Base-by-base conservation (phyloP, 2,113 vertebrate species). In the Proterorhinus semilunaris region DNA sequence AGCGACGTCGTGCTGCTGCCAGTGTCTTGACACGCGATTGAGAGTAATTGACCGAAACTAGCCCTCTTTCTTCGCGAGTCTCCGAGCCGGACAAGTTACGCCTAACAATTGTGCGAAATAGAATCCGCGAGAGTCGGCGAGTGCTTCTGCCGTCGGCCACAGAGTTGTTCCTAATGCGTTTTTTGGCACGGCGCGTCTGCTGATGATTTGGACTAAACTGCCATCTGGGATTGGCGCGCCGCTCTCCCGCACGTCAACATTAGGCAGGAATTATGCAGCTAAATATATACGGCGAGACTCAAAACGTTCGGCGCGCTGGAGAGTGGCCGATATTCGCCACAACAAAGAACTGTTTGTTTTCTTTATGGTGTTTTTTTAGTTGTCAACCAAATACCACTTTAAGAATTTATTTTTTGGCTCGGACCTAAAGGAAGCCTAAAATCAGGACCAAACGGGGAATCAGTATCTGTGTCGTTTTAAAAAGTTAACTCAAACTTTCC, bases 151-250 rank as follows among this genome's bases (percentile, higher is more conserved):
- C 15, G 10, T 51, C 11, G 55, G 5, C 10, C 53, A 16, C 16
- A 27, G 53, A 55, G 53, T 55, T 27, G 51, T 55, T 55, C 27
- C 27, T 58, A 58, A 42, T 58, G 36, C 27, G 12, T 11, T 58
- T 58, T 58, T 58, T 58, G 55, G 55, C 55, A 42, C 21, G 6
- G 42, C 1, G 6, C 42, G 6, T 8, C 27, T 42, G 2, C 12
- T 13, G 55, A 58, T 58, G 42, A 58, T 58, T 58, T 42, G 12
- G 27, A 58, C 36, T 58, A 42, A 42, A 43, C 21, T 12, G 27
- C 55, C 55, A 58, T 58, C 55, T 58, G 55, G 55, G 55, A 58
- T 12, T 58, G 55, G 55, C 55, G 13, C 21, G 11, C 36, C 2
- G 2, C 55, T 15, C 36, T 58, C 36, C 27, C 36, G 12, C 55